phyloP scores from a whole-genome alignment of 2,113 vertebrate species.

The Microtus oregoni region DNA sequence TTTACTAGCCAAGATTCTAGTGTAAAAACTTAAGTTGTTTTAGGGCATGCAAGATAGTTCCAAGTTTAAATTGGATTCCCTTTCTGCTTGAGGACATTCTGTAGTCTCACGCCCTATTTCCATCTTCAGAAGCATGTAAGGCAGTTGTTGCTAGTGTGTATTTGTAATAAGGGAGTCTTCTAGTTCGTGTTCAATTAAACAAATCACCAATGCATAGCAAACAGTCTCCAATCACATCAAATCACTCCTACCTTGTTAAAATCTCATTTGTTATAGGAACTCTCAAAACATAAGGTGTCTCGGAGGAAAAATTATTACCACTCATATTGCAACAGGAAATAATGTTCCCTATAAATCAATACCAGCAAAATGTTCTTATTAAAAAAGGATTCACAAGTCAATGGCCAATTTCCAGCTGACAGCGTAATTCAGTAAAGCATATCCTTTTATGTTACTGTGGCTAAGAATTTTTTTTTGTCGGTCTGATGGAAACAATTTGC shows the following conservation, averaged over 20 bases:
- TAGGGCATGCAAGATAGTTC: neutral
- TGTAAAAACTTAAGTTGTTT: neutral
- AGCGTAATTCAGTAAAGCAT: constrained; percentile 51
- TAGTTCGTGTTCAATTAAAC: constrained; percentile 68
- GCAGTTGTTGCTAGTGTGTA: neutral
- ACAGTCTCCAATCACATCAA: constrained; percentile 59
- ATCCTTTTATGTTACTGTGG: neutral
- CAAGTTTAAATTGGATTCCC: neutral
- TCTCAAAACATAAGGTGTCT: constrained; percentile 67
- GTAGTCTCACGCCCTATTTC: neutral
- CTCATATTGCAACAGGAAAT: constrained; percentile 71
- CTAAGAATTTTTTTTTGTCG: neutral
- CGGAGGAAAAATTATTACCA: constrained; percentile 62
- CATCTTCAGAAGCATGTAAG: neutral
- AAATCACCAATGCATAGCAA: constrained; percentile 62
- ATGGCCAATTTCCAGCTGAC: constrained; percentile 70
- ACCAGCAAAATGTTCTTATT: constrained; percentile 66
- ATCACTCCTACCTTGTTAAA: constrained; percentile 78
- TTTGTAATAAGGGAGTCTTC: constrained; percentile 34
- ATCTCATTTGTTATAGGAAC: constrained; percentile 73
- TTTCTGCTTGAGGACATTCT: neutral
- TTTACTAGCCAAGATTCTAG: neutral
- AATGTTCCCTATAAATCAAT: constrained; percentile 73
- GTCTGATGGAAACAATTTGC: constrained; percentile 18
- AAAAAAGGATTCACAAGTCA: constrained; percentile 64